phyloP scores from a whole-genome alignment of 1,140 invertebrate species.

The Sycophaga agraensis region DNA sequence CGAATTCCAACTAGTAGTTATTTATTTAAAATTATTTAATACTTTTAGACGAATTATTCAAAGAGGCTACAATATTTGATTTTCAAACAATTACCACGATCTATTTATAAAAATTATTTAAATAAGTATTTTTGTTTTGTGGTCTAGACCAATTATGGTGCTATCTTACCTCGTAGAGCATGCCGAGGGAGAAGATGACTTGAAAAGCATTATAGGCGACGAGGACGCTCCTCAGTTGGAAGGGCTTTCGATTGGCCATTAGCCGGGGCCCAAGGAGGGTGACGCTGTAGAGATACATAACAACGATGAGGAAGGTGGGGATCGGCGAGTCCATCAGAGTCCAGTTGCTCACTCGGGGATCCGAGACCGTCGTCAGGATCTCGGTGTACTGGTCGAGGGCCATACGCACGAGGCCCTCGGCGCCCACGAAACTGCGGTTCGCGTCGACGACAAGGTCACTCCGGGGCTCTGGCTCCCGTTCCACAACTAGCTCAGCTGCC shows the following conservation, averaged over 20 bases:
- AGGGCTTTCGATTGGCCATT: constrained; percentile 87
- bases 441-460: constrained; percentile 42
- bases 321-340: constrained; percentile 87
- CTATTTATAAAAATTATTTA: no score
- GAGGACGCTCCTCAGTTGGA: constrained; percentile 76
- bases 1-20: no score
- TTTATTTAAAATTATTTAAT: no score
- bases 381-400: constrained; percentile 63
- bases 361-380: constrained; percentile 64
- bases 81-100: no score
- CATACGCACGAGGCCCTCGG: constrained; percentile 61
- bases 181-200: constrained; percentile 81
- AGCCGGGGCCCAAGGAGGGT: constrained; percentile 78
- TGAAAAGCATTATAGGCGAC: constrained; percentile 89
- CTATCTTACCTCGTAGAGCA: constrained; percentile 87
- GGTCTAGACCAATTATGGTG: no score
- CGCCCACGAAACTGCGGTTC: constrained; percentile 49
- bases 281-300: constrained; percentile 79
- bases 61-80: no score
- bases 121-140: no score
- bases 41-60: no score
- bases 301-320: constrained; percentile 80
- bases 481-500: constrained; percentile 52
- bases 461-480: constrained; percentile 45
- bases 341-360: constrained; percentile 87